These are phyloP conservation scores for Blastobasis adustella DNA, from an alignment of 2,888 invertebrate genomes.

Conservation along the genomic window DNA sequence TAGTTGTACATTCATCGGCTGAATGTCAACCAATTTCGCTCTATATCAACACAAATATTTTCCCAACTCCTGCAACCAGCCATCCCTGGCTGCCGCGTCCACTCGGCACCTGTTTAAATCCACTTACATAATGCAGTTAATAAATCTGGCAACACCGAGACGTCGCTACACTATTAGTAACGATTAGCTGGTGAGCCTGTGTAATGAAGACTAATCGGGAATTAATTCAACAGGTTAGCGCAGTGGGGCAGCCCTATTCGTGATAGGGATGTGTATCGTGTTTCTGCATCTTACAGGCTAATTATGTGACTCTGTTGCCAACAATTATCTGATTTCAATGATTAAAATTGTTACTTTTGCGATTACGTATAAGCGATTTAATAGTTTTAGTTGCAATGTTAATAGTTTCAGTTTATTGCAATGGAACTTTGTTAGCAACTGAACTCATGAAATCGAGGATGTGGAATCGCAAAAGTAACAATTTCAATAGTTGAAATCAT, in stretches of 20 bases:
- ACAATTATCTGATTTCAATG: too few species aligned
- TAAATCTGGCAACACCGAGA: conserved; percentile 33
- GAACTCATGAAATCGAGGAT: too few species aligned
- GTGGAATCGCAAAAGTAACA: too few species aligned
- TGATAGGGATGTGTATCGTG: neutral
- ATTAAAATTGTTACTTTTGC: too few species aligned
- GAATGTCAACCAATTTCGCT: neutral
- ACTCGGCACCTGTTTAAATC: conserved; percentile 5
- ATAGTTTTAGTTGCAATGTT: too few species aligned
- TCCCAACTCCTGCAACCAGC: neutral
- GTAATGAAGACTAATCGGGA: conserved; percentile 63
- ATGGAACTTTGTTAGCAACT: too few species aligned
- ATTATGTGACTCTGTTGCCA: too few species aligned
- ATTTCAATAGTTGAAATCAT: too few species aligned
- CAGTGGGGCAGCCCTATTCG: conserved; percentile 13
- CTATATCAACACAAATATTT: neutral
- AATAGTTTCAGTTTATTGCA: too few species aligned
- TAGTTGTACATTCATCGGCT: too few species aligned
- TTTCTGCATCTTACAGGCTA: too few species aligned
- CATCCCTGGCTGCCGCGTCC: neutral
- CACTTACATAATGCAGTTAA: conserved; percentile 13
- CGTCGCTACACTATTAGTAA: conserved; percentile 53
- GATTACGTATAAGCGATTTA: too few species aligned
- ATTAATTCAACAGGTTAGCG: conserved; percentile 67
- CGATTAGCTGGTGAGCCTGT: conserved; percentile 39